phyloP scores from a whole-genome alignment of 1,140 invertebrate species.

The Adelges cooleyi region DNA sequence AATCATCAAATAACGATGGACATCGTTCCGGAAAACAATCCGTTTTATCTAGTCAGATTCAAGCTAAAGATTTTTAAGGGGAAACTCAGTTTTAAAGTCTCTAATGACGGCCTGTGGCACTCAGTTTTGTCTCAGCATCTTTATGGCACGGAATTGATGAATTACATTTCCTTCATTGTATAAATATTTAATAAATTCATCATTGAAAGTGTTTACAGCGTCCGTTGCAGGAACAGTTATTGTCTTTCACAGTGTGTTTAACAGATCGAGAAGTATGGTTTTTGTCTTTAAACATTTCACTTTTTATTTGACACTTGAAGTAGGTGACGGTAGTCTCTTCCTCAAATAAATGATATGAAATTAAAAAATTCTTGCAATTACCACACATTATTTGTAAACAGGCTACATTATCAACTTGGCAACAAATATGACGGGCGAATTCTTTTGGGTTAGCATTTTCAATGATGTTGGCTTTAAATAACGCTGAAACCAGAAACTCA shows the following conservation, averaged over 20 bases:
- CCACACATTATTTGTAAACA: conserved; percentile 28
- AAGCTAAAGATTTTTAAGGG: too few relatives aligned
- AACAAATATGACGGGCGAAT: conserved; percentile 10
- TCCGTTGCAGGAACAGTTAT: neutral
- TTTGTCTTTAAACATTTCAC: neutral
- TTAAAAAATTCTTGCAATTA: conserved; percentile 7
- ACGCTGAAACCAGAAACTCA: conserved; percentile 1
- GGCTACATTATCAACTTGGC: conserved; percentile 8
- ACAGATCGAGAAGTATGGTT: neutral
- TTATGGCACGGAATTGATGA: conserved; percentile 34
- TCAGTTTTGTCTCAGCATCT: conserved; percentile 35
- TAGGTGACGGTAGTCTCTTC: neutral
- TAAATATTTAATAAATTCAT: neutral
- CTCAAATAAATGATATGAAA: conserved; percentile 16
- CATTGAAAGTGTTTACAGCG: neutral
- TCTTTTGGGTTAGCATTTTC: conserved; percentile 10
- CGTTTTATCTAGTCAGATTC: too few relatives aligned
- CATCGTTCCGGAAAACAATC: too few relatives aligned
- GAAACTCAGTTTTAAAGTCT: too few relatives aligned
- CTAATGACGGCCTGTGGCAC: conserved; percentile 32
- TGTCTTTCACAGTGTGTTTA: neutral
- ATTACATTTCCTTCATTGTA: conserved; percentile 35
- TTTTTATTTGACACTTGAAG: neutral
- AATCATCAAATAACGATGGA: too few relatives aligned
- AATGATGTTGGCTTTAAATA: conserved; percentile 4